Evolutionary conservation across 2,797 vertebrate genomes (phyloP), one percentile per base, ranked within the genome.

Genomic region (Epinephelus malabaricus): DNA sequence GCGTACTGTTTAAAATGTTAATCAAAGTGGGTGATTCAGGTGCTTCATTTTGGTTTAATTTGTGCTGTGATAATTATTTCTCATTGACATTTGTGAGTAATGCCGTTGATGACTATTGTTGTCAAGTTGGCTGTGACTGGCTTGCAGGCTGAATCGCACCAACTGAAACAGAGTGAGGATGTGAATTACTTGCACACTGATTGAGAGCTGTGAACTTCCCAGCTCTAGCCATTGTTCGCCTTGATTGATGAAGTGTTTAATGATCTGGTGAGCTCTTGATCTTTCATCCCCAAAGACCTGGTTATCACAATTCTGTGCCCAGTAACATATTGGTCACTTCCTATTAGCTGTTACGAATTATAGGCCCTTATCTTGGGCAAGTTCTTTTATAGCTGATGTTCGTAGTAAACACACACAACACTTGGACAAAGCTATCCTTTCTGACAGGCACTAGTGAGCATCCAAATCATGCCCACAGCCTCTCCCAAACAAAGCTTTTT

Each of bases 31-130:
- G 21, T 68, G 49, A 72, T 65, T 62, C 70, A 69, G 78, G 55
- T 76, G 65, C 34, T 56, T 30, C 56, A 74, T 21, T 78, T 60
- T 30, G 27, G 1, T 74, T 66, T 49, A 40, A 79, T 61, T 68
- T n/a, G 25, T 82, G 40, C 46, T n/a, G 2, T 66, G 65, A 43
- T 84, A 56, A 81, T 79, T 67, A 62, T 65, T 81, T 78, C 71
- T 73, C 40, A 9, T 66, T 75, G 65, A 73, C 76, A 73, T 84
- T 85, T 82, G 62, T 82, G 82, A 81, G 21, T 65, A 74, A 78
- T 83, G 75, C 47, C n/a, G 18, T 43, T 45, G 62, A 67, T 84
- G 68, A 73, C 60, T 76, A 34, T 76, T 88, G 81, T 82, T 76
- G 71, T 86, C 49, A 63, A 71, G 59, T 63, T 86, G 79, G 79